Base-by-base conservation (phyloP, 2,888 invertebrate species). In the Polydrusus cervinus region DNA sequence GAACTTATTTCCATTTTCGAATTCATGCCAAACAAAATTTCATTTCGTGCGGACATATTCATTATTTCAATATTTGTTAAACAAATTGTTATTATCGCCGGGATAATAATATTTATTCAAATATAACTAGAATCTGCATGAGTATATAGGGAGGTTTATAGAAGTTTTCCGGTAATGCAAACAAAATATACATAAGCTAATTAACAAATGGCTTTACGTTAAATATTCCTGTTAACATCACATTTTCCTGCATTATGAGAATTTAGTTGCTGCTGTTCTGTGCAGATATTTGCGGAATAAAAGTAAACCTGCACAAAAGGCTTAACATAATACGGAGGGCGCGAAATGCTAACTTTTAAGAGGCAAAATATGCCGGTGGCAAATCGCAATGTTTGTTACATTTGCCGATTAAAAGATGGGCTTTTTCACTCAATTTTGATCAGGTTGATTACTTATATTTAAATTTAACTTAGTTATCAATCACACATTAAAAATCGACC, bases 191-290 rank as follows among this genome's bases (percentile, higher is more conserved):
- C 71, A 49, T 16, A 14, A 49, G 40, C 53, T 71, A 71, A 71
- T 71, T 71, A 71, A 40, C 49, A 71, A 71, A 64, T 49, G 71
- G 62, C 13, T 61, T 53, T 64, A 64, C 53, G 43, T 64, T 64
- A 40, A 43, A 61, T 25, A 20, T 38, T 53, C 51, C 47, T 53
- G 40, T 71, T 64, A 64, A 64, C 62, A 53, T 53, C n/a, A 38
- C 45, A 43, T 62, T 53, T 71, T 71, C 34, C 64, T 30, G 61
- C 38, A 57, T 68, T 60, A 55, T 40, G n/a, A 45, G 34, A 57
- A 61, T 70, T 70, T 49, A 18, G 16, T 61, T 45, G 14, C 53
- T 53, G 43, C 49, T 67, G 38, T 67, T 11, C 40, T 13, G 69
- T 61, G 47, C 60, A 18, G 34, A 61, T 61, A 61, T 61, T 49